Evolutionary conservation across 2,888 invertebrate genomes (phyloP).

Genomic region (Lasius fuliginosus): DNA sequence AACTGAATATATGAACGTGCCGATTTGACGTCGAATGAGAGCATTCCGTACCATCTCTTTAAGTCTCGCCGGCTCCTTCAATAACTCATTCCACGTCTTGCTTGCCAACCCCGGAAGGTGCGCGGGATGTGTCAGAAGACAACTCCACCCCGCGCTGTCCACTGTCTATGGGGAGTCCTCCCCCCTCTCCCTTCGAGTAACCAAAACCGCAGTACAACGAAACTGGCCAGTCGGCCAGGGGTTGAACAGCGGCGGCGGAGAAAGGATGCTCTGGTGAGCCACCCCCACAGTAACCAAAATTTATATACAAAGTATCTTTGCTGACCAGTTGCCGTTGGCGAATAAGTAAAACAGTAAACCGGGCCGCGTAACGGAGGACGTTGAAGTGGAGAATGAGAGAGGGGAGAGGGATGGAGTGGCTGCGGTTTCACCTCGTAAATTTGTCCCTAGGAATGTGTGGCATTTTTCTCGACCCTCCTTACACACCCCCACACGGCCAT

Average conservation of each 20-base stretch:
- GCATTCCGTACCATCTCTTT: constrained; percentile 27
- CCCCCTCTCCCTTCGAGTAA: constrained; percentile 42
- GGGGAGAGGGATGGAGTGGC: constrained; percentile 60
- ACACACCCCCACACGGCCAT: constrained; percentile 44
- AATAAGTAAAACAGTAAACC: constrained; percentile 83
- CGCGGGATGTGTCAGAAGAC: constrained; percentile 76
- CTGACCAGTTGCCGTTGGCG: constrained; percentile 75
- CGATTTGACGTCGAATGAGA: not conserved
- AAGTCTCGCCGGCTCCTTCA: constrained; percentile 48
- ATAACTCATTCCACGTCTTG: constrained; percentile 78
- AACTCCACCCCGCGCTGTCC: constrained; percentile 68
- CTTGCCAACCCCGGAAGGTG: constrained; percentile 72
- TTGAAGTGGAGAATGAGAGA: constrained; percentile 20
- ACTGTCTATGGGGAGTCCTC: constrained; percentile 47
- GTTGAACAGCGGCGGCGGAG: constrained; percentile 45
- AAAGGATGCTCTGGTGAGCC: constrained; percentile 40
- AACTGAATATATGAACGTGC: not conserved
- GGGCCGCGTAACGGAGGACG: constrained; percentile 55
- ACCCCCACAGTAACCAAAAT: constrained; percentile 78
- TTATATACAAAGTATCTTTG: constrained; percentile 85
- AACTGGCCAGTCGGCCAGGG: constrained; percentile 53
- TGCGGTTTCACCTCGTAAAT: constrained; percentile 82
- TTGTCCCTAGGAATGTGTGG: constrained; percentile 75
- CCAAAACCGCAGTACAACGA: constrained; percentile 69
- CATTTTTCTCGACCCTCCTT: constrained; percentile 75